Conservation (phyloP, 2,113 vertebrate species). For the Daboia siamensis region DNA sequence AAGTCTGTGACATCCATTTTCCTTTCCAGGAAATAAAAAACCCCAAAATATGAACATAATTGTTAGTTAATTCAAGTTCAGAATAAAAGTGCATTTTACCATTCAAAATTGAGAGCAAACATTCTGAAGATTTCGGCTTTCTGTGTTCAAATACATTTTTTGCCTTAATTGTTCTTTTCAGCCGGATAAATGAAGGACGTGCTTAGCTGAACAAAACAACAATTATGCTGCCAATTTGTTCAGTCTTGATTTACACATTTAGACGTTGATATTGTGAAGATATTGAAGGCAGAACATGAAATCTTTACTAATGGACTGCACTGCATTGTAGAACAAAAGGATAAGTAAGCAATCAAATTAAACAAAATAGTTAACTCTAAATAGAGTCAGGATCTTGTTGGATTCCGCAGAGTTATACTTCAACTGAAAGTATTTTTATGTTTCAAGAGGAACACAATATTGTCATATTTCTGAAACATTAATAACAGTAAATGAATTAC, state of each 20-base stretch:
- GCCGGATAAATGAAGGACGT: conserved; percentile 31
- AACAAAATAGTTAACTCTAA: conserved; percentile 50
- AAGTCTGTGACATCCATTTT: conserved; percentile 12
- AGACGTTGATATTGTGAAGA: conserved; percentile 51
- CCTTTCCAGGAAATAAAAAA: conserved; percentile 34
- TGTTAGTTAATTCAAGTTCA: conserved; percentile 44
- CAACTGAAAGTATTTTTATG: background rate
- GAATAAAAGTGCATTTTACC: conserved; percentile 24
- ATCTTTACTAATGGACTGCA: conserved; percentile 36
- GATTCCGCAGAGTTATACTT: background rate
- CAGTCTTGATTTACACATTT: conserved; percentile 52
- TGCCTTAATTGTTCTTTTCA: conserved; percentile 36
- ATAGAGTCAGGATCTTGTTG: background rate
- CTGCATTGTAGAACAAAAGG: conserved; percentile 52
- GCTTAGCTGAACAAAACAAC: conserved; percentile 58
- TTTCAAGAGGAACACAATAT: conserved; percentile 14
- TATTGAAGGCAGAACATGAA: conserved; percentile 54
- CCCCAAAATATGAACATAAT: conserved; percentile 16
- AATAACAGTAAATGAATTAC: conserved; percentile 18
- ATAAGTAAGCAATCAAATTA: conserved; percentile 49
- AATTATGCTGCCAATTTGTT: conserved; percentile 57
- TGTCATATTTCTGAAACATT: conserved; percentile 45
- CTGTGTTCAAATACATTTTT: conserved; percentile 25
- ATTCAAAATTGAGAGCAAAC: conserved; percentile 20
- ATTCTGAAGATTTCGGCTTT: background rate